Conservation (phyloP, 2,888 invertebrate species). For the Deroplatys truncata region DNA sequence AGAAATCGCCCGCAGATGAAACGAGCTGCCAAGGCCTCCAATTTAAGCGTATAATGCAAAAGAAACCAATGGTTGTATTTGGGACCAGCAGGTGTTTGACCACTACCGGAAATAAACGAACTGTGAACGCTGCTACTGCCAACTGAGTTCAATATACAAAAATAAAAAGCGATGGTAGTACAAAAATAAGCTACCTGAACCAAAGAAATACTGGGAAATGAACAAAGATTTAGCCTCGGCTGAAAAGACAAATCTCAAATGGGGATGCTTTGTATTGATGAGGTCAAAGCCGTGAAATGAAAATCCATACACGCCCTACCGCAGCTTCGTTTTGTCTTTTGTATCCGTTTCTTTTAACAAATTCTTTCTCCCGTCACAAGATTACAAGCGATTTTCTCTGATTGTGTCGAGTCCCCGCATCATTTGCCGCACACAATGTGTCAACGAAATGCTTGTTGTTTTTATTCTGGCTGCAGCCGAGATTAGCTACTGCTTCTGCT, state of each 20-base stretch:
- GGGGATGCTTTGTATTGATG: background rate
- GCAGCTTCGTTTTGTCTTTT: constrained; percentile 19
- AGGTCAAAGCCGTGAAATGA: constrained; percentile 26
- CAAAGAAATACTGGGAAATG: constrained; percentile 20
- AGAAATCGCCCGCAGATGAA: background rate
- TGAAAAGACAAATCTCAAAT: constrained; percentile 21
- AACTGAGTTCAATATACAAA: background rate
- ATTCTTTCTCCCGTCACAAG: background rate
- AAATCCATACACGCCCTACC: constrained; percentile 23
- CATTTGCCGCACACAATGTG: background rate
- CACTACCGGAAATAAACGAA: constrained; percentile 5
- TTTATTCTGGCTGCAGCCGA: background rate
- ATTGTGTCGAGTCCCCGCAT: background rate
- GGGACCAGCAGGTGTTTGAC: constrained; percentile 6
- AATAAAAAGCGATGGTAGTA: background rate
- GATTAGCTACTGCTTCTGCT: background rate
- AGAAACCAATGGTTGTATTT: background rate
- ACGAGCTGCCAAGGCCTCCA: background rate
- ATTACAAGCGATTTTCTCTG: constrained; percentile 4
- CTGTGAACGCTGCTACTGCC: background rate
- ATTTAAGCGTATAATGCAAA: background rate
- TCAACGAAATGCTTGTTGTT: background rate
- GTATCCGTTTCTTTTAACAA: background rate
- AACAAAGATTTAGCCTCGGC: constrained; percentile 15
- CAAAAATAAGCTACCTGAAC: background rate